Percentiles rank a stretch among this genome's conserved stretches.
These are phyloP conservation scores for Prorops nasuta DNA, from an alignment of 1,140 invertebrate species.

Conservation along the genomic window DNA sequence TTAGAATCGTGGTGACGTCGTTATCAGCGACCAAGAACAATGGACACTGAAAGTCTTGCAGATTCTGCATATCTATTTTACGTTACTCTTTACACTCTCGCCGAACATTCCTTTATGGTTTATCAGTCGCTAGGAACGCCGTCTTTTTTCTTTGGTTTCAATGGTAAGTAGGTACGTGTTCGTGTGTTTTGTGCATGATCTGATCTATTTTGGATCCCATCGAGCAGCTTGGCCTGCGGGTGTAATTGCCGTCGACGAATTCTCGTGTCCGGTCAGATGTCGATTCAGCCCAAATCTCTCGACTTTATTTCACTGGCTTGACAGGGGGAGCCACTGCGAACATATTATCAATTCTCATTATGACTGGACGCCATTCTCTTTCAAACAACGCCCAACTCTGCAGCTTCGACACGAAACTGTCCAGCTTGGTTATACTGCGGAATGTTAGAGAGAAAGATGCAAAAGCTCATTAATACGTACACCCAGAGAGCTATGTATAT, in stretches of 20 bases:
- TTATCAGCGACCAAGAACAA: constrained; percentile 41
- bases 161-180: background rate
- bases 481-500: background rate
- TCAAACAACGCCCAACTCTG: no score
- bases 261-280: constrained; percentile 9
- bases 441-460: background rate
- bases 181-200: background rate
- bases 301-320: constrained; percentile 27
- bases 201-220: constrained; percentile 1
- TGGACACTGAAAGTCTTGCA: background rate
- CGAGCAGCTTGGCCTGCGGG: background rate
- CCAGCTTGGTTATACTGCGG: background rate
- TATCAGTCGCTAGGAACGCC: background rate
- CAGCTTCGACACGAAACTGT: no score
- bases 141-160: background rate
- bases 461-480: background rate
- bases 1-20: no score
- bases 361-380: no score
- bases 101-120: background rate
- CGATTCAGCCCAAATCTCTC: constrained; percentile 20
- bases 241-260: background rate
- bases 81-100: background rate
- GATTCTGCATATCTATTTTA: background rate
- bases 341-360: constrained; percentile 24
- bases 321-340: constrained; percentile 38